Base-by-base conservation (phyloP, 2,797 vertebrate species). In the Characodon lateralis region DNA sequence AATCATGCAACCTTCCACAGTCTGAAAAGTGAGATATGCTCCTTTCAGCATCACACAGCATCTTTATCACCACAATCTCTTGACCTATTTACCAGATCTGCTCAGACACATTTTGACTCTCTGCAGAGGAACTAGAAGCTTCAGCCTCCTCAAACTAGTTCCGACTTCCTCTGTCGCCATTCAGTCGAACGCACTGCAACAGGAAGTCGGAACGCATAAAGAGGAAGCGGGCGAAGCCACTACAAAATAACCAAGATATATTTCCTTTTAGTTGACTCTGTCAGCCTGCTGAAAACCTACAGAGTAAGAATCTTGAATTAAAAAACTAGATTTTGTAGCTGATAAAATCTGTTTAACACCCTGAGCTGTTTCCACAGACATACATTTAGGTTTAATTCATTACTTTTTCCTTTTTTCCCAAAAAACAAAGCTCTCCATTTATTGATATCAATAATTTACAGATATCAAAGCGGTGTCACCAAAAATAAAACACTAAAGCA, bases 221-320 rank as follows among this genome's bases (percentile, higher is more conserved):
- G 90, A 93, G 95, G 95, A 95, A 94, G 91, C 28, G 78, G 91
- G 80, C 70, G 39, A 82, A 86, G 78, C 86, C 87, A 80, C 85
- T 63, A 78, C 81, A 75, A 46, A 69, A 76, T 88, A 90, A 92
- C 91, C 91, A 88, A 75, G 84, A 51, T 69, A 41, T 79, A 43
- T 83, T 93, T 93, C 93, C 92, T 89, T 86, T 83, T 79, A 46
- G 82, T 68, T 31, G 65, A 83, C 31, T 68, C 22, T 53, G 48
- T 58, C 66, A 66, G 53, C 71, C 24, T 70, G 65, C 76, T 72
- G 83, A 89, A 93, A 92, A 94, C 65, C 56, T 59, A 35, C 53
- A 8, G 35, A 28, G 12, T 43, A 7, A 14, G 16, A 26, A 26
- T 46, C 41, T 46, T 13, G 4, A 48, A 28, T 59, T 59, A 6